Conservation (phyloP, 2,113 vertebrate genomes). For the Panthera leo region DNA sequence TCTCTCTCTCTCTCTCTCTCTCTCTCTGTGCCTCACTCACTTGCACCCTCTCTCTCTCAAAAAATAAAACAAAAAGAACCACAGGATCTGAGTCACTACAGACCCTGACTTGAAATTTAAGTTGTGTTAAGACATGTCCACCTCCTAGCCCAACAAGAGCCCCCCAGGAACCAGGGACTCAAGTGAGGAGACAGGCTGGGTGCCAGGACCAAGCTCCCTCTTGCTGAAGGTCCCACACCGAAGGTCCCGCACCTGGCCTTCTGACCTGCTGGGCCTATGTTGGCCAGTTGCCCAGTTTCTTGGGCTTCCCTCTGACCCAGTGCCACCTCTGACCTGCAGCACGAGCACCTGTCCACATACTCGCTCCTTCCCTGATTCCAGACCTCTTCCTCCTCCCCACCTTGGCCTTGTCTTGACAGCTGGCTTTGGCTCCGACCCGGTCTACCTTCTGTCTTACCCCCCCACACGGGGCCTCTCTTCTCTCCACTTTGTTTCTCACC, state of each 20-base stretch:
- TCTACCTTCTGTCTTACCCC: neutral
- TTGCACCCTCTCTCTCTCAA: too few relatives aligned
- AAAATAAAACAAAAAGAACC: neutral
- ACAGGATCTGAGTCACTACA: neutral
- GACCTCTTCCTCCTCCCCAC: neutral
- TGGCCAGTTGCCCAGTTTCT: neutral
- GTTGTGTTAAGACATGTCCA: neutral
- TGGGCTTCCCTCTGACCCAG: neutral
- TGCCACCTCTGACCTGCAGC: neutral
- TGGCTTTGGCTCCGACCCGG: neutral
- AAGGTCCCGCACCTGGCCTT: neutral
- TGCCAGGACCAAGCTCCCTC: neutral
- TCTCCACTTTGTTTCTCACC: neutral
- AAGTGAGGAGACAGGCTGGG: neutral
- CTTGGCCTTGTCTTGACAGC: neutral
- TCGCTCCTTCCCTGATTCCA: neutral
- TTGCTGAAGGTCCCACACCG: neutral
- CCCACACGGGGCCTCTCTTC: neutral
- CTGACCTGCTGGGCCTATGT: neutral
- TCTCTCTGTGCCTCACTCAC: too few relatives aligned
- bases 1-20: too few relatives aligned
- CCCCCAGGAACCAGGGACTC: neutral
- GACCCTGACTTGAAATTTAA: neutral
- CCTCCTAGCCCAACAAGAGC: neutral
- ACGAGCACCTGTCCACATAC: neutral